These are phyloP conservation scores for Columba guinea DNA, from an alignment of 2,797 vertebrate genomes.

Conservation along the genomic window DNA sequence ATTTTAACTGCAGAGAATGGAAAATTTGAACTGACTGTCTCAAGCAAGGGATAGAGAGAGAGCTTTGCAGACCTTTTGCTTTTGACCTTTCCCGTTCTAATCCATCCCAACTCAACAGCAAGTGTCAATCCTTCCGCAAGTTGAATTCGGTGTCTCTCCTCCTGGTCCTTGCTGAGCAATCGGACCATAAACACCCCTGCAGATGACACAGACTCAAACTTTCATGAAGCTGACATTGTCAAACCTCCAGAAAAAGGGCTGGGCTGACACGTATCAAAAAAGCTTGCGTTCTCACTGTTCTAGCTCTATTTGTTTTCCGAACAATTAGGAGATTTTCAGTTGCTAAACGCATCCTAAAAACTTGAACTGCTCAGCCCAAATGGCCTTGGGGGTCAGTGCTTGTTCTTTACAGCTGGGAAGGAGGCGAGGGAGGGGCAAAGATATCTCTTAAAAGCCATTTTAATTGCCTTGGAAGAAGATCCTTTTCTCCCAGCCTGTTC, in stretches of 20 bases:
- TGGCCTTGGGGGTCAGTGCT: constrained; percentile 28
- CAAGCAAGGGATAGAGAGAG: neutral
- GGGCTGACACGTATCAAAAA: neutral
- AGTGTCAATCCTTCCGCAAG: neutral
- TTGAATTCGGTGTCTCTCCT: neutral
- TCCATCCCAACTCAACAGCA: neutral
- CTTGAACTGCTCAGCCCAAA: constrained; percentile 9
- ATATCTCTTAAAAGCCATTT: constrained; percentile 34
- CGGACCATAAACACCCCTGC: neutral
- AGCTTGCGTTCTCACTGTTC: neutral
- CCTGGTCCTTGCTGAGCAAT: neutral
- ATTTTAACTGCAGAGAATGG: neutral
- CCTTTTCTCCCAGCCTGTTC: constrained; percentile 8
- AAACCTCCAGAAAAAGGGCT: neutral
- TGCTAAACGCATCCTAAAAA: neutral
- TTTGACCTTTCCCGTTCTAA: neutral
- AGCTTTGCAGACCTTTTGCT: neutral
- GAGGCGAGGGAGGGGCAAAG: neutral
- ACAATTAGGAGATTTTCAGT: constrained; percentile 40
- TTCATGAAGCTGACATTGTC: neutral
- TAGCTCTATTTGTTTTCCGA: constrained; percentile 15
- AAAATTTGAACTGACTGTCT: neutral
- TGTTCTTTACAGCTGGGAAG: neutral
- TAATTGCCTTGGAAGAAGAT: constrained; percentile 36
- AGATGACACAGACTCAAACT: neutral